Percentiles rank a stretch among this genome's conserved stretches.
Conservation (phyloP, 2,113 vertebrate species). For the Myodes glareolus region DNA sequence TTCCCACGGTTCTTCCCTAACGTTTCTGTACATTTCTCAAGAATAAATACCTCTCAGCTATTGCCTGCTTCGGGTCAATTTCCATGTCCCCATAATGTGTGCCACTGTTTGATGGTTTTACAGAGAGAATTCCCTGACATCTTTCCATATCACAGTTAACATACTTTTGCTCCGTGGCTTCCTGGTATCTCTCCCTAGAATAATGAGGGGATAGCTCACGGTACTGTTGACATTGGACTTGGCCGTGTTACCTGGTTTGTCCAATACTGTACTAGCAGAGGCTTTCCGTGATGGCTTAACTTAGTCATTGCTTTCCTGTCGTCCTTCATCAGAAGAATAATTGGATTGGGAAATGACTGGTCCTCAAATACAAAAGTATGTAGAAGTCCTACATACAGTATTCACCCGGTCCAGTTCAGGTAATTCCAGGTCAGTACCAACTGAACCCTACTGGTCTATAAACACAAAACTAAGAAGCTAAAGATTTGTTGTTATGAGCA, state of each 20-base stretch:
- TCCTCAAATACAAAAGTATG: constrained; percentile 20
- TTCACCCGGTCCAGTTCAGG: background rate
- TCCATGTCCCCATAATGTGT: background rate
- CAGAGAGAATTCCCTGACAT: background rate
- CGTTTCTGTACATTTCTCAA: background rate
- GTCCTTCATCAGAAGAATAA: background rate
- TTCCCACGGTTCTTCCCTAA: background rate
- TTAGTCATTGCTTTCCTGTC: background rate
- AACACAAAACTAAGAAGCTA: background rate
- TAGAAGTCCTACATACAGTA: background rate
- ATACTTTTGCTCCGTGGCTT: background rate
- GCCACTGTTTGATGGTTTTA: background rate
- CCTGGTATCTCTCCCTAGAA: background rate
- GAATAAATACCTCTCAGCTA: background rate
- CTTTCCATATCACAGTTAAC: background rate
- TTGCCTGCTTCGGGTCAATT: background rate
- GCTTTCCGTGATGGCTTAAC: background rate
- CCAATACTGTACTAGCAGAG: background rate
- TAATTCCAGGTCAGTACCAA: background rate
- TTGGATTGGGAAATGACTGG: background rate
- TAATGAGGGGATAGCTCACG: background rate
- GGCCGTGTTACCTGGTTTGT: background rate
- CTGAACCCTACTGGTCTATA: background rate
- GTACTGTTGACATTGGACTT: background rate
- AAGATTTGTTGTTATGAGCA: background rate